These are phyloP conservation scores for Candidula unifasciata DNA, from an alignment of 2,888 invertebrate genomes.

Conservation along the genomic window DNA sequence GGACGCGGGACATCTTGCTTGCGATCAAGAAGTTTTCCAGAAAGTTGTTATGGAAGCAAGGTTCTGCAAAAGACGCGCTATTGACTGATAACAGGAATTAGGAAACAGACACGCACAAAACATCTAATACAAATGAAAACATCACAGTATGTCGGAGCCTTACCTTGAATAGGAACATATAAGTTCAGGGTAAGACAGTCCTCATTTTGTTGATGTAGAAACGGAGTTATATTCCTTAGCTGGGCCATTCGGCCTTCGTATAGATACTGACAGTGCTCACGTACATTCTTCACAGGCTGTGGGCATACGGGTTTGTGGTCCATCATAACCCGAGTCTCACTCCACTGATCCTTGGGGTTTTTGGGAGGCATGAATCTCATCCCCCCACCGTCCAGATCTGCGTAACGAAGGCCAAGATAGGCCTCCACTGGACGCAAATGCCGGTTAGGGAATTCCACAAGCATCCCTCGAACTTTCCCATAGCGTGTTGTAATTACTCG, in stretches of 20 bases:
- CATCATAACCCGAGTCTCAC: conserved; percentile 84
- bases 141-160: conserved; percentile 74
- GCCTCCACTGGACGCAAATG: conserved; percentile 84
- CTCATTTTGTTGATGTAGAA: conserved; percentile 93
- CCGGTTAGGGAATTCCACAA: conserved; percentile 69
- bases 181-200: conserved; percentile 98
- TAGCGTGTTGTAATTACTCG: conserved; percentile 89
- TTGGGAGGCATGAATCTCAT: conserved; percentile 97
- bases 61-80: too few species aligned
- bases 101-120: neutral
- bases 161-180: conserved; percentile 95
- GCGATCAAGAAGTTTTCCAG: too few species aligned
- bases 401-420: conserved; percentile 94
- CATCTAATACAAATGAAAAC: neutral
- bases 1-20: too few species aligned
- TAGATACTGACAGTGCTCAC: conserved; percentile 84
- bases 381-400: conserved; percentile 91
- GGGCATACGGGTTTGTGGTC: conserved; percentile 91
- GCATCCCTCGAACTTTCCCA: conserved; percentile 87
- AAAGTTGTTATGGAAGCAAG: too few species aligned
- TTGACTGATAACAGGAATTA: too few species aligned
- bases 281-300: conserved; percentile 87
- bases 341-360: conserved; percentile 89
- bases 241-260: conserved; percentile 94
- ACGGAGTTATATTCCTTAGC: conserved; percentile 84